Evolutionary conservation across 2,113 vertebrate species (phyloP).

Genomic region (Tylochromis polylepis): DNA sequence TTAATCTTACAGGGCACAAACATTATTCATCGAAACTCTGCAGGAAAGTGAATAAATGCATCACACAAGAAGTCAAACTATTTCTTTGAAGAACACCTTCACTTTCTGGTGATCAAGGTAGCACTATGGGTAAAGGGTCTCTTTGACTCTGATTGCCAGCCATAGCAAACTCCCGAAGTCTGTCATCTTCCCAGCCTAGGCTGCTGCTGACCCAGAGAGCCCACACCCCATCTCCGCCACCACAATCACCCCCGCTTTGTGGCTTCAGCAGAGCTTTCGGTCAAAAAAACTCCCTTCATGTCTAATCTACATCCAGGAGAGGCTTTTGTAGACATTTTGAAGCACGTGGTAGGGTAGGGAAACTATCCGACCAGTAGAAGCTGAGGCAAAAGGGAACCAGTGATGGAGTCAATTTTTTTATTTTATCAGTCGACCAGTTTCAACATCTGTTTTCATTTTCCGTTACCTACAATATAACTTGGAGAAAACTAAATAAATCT

Average conservation of each 20-base stretch:
- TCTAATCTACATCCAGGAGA: conserved; percentile 57
- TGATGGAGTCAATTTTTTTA: not conserved
- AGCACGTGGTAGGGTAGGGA: not conserved
- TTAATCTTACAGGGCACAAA: not conserved
- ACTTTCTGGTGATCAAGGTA: not conserved
- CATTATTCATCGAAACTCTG: not conserved
- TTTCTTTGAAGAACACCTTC: not conserved
- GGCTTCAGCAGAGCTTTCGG: not conserved
- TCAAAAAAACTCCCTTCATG: conserved; percentile 12
- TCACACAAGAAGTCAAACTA: not conserved
- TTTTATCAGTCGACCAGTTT: conserved; percentile 15
- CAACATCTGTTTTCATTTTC: conserved; percentile 41
- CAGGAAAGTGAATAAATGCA: not conserved
- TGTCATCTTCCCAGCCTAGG: not conserved
- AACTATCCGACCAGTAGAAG: not conserved
- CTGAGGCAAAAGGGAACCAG: not conserved
- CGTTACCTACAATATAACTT: conserved; percentile 5
- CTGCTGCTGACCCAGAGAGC: not conserved
- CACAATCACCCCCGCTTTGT: not conserved
- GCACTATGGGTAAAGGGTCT: not conserved
- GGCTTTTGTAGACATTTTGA: conserved; percentile 13
- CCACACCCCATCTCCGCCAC: not conserved
- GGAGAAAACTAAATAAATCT: conserved; percentile 20
- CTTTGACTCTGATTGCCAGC: not conserved
- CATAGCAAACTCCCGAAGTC: not conserved